phyloP scores from a whole-genome alignment of 2,888 invertebrate species.

The Nephrotoma appendiculata region DNA sequence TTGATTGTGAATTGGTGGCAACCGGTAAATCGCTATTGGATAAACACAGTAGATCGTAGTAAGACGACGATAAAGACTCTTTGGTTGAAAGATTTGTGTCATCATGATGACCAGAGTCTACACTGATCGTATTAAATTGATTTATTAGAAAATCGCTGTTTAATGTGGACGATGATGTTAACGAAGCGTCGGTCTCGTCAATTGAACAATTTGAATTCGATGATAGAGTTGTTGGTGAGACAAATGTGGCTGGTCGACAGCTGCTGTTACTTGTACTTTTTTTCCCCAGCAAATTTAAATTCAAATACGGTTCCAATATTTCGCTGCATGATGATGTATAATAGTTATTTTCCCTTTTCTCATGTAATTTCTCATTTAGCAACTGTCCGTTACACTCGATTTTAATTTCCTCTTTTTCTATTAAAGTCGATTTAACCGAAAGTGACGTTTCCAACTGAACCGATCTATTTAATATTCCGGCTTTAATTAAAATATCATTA shows the following conservation, averaged over 20 bases:
- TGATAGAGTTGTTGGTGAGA: conserved; percentile 6
- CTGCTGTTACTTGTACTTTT: background rate
- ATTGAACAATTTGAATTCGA: background rate
- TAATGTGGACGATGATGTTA: background rate
- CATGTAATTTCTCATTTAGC: conserved; percentile 52
- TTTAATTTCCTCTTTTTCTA: conserved; percentile 55
- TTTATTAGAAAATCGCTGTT: background rate
- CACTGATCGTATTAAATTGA: background rate
- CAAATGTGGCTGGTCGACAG: background rate
- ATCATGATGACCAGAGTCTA: background rate
- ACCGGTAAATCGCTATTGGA: background rate
- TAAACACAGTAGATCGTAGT: background rate
- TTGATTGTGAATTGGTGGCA: background rate
- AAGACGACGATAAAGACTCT: background rate
- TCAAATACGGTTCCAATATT: conserved; percentile 41
- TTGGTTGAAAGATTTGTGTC: conserved; percentile 1
- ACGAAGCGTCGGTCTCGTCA: background rate
- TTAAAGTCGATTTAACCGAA: conserved; percentile 53
- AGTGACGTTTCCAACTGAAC: conserved; percentile 55
- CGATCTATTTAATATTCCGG: conserved; percentile 48
- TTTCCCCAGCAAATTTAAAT: conserved; percentile 15
- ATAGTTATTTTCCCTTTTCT: conserved; percentile 56
- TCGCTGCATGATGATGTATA: conserved; percentile 52
- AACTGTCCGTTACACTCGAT: conserved; percentile 50
- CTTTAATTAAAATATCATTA: conserved; percentile 50